Evolutionary conservation across 2,888 invertebrate genomes (phyloP).

Genomic region (Caenorhabditis panamensis): DNA sequence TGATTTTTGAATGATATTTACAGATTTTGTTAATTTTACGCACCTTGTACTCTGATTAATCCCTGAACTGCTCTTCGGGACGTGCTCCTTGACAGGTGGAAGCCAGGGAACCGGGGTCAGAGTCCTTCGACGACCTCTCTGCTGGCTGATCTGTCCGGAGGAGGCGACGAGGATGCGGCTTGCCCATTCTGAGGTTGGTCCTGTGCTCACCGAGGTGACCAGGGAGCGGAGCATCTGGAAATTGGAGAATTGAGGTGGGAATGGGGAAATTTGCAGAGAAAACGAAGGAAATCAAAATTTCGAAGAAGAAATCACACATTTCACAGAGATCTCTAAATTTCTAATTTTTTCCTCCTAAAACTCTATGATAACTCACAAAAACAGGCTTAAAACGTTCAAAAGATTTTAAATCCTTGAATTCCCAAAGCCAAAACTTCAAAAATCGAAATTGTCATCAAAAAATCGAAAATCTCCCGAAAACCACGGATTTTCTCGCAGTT

Average conservation of each 20-base stretch:
- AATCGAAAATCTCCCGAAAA: background rate
- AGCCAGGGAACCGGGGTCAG: constrained; percentile 74
- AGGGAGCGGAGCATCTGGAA: constrained; percentile 57
- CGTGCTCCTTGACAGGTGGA: constrained; percentile 62
- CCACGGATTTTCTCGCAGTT: no score
- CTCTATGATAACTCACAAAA: no score
- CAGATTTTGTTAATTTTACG: background rate
- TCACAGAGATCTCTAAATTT: no score
- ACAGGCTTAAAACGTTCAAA: no score
- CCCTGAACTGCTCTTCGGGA: constrained; percentile 16
- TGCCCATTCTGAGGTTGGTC: constrained; percentile 36
- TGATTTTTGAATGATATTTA: background rate
- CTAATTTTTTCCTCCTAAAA: no score
- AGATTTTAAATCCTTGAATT: no score
- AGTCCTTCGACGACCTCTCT: constrained; percentile 69
- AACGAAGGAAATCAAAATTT: background rate
- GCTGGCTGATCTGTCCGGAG: constrained; percentile 20
- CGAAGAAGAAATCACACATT: no score
- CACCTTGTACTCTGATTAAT: constrained; percentile 58
- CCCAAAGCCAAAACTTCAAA: no score
- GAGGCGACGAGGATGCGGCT: constrained; percentile 25
- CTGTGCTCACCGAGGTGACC: constrained; percentile 29
- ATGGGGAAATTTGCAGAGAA: background rate
- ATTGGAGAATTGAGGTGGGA: background rate
- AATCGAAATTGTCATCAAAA: background rate